A percentile compares a stretch with the other conserved stretches of the same genome.
phyloP scores from a whole-genome alignment of 2,888 invertebrate genomes.

The Himalopsyche tibetana region DNA sequence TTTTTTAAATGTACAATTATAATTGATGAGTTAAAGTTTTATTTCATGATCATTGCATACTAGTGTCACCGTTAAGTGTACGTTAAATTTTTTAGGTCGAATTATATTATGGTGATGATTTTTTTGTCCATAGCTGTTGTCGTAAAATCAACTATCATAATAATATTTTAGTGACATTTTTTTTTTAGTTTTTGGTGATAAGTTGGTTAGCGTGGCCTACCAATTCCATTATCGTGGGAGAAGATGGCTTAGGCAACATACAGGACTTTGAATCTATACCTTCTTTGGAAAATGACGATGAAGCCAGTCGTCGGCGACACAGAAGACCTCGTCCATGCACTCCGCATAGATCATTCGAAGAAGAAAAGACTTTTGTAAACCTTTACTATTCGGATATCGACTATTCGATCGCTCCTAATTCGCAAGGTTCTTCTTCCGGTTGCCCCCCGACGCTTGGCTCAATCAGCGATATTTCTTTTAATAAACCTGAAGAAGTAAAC shows the following conservation, averaged over 20 bases:
- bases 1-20: too few relatives aligned
- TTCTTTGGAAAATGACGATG: conserved; percentile 22
- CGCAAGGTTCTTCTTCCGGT: conserved; percentile 1
- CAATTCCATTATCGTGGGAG: neutral
- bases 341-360: conserved; percentile 48
- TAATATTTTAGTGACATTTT: neutral
- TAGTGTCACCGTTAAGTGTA: too few relatives aligned
- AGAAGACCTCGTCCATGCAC: conserved; percentile 52
- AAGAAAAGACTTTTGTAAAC: conserved; percentile 56
- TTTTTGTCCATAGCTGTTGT: too few relatives aligned
- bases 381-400: conserved; percentile 55
- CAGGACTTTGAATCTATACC: conserved; percentile 4
- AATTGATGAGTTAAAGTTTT: too few relatives aligned
- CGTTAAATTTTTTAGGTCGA: too few relatives aligned
- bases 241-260: neutral
- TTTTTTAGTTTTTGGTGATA: neutral
- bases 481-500: conserved; percentile 17
- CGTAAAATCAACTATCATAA: too few relatives aligned
- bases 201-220: neutral
- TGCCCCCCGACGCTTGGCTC: neutral
- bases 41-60: too few relatives aligned
- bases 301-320: conserved; percentile 47
- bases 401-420: neutral
- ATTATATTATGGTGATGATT: too few relatives aligned
- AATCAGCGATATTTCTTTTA: neutral